Base-by-base conservation (phyloP, 2,113 vertebrate species). In the Solea senegalensis region DNA sequence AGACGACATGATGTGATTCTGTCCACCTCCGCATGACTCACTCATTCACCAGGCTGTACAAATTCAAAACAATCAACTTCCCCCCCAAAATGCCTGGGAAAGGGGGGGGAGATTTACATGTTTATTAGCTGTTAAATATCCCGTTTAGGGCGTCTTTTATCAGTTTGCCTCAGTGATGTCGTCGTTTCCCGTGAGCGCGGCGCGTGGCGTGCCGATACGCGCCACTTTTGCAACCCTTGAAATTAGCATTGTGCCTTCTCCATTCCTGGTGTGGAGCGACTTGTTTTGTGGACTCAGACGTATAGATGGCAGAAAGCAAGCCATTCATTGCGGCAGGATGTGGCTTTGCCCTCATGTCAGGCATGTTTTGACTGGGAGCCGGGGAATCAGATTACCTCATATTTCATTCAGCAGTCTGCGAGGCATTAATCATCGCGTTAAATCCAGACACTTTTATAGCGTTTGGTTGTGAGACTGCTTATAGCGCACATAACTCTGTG, bases 91-190 rank as follows among this genome's bases (percentile, higher is more conserved):
- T 86, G 75, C 74, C 74, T 89, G 72, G 60, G 76, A 84, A 59
- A 6, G 87, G 78, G 74, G 69, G 74, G 79, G 87, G 78, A 80
- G 80, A 85, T 76, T 76, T 83, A 83, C 90, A 93, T 82, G 79
- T 92, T 92, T 92, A 93, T 90, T 90, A 87, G 90, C 89, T 92
- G 90, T 91, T 92, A 90, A 92, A 91, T 91, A 91, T 92, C 91
- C 92, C 91, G 89, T 90, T 91, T 88, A 88, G 86, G 78, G 81
- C 62, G 81, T 83, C 72, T 85, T 90, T 91, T 84, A 86, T 89
- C 82, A 83, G 76, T 73, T 66, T 65, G 76, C 74, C 74, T 79
- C 15, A 14, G 71, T 86, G 88, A 72, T 78, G 71, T 78, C 75
- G 79, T 64, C 15, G 44, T 72, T 80, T 87, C 71, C 59, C 69